Evolutionary conservation across 2,797 vertebrate genomes (phyloP), one percentile per base, ranked within the genome.

Genomic region (Aldrovandia affinis): DNA sequence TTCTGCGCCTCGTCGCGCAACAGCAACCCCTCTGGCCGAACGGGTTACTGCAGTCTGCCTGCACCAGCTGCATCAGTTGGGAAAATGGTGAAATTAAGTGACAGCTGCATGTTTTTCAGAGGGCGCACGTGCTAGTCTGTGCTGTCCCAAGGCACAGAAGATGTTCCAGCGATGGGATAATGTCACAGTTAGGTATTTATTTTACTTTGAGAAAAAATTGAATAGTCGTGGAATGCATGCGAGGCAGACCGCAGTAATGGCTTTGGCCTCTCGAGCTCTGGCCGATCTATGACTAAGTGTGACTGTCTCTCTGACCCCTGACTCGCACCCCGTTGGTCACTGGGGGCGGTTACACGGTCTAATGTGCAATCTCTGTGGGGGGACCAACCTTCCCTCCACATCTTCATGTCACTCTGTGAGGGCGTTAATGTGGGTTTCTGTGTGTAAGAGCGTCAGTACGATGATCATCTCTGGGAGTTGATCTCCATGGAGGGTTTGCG

Each of bases 281-380:
- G 91, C 90, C 89, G 90, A 91, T 88, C 81, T 89, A 88, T 39
- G 39, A 15, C 33, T 73, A 4, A 68, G 87, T 89, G 87, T 90
- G 47, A 83, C 81, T 86, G 82, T 90, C 89, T 90, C 89, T 20
- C 36, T 88, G 89, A 90, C 90, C 91, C 82, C 18, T 15, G 70
- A 78, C 88, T 87, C 88, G 77, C 85, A 87, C 86, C 83, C 65
- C 59, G 81, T 84, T 25, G 22, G 6, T n/a, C 39, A 39, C 55
- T 47, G 14, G 10, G 33, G 18, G 20, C 39, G 68, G 68, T 70
- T 39, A 20, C 68, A 20, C 33, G 18, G 33, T 70, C n/a, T 20
- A 70, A 70, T 20, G 4, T 39, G 68, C 68, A 15, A 20, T 18
- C 33, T 39, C 3, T 36, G 33, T 70, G 33, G 33, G 33, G 68